phyloP scores from a whole-genome alignment of 2,797 vertebrate species.

The Balearica regulorum region DNA sequence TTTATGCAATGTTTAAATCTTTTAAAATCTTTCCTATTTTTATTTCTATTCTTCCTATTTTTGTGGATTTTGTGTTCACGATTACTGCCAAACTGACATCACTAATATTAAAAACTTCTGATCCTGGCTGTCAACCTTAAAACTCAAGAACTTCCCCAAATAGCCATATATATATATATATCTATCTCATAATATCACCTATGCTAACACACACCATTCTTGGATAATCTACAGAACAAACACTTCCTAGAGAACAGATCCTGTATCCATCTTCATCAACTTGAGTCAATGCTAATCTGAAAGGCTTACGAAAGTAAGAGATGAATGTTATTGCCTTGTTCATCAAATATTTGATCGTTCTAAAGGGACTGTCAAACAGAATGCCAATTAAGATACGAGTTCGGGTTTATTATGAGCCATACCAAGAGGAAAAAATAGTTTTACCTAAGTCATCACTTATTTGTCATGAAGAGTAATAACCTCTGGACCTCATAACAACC shows the following conservation, averaged over 20 bases:
- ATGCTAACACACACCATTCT: neutral
- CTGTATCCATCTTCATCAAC: constrained; percentile 53
- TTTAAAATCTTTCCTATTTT: neutral
- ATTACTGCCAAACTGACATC: neutral
- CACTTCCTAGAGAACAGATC: neutral
- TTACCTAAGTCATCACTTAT: neutral
- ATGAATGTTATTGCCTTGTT: constrained; percentile 51
- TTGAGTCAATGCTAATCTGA: constrained; percentile 32
- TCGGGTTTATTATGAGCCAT: neutral
- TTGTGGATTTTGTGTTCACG: neutral
- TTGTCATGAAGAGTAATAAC: neutral
- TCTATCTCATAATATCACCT: neutral
- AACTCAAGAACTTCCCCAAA: neutral
- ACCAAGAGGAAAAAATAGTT: neutral
- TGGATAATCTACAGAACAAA: constrained; percentile 2
- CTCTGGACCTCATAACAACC: neutral
- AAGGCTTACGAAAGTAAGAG: neutral
- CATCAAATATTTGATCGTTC: constrained; percentile 50
- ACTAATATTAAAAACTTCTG: neutral
- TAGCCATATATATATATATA: neutral
- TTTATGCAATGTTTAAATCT: neutral
- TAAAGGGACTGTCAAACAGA: constrained; percentile 28
- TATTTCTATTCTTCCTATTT: neutral
- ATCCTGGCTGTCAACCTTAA: neutral
- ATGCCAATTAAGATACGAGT: constrained; percentile 36